These are phyloP conservation scores for Empidonax traillii DNA, from an alignment of 2,113 vertebrate species.

Conservation along the genomic window DNA sequence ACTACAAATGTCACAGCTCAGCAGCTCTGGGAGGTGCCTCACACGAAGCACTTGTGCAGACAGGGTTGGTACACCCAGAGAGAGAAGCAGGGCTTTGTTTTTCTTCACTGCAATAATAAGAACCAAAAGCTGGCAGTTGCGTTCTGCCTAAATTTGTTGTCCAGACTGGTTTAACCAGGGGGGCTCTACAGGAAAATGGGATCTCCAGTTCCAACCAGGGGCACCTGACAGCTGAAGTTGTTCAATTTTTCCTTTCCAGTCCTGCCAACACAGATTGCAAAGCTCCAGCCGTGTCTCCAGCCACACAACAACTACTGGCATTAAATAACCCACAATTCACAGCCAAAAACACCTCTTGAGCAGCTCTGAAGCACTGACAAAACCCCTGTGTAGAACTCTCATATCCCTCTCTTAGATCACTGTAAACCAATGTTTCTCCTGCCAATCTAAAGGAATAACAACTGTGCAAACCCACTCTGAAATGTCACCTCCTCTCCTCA, in stretches of 20 bases:
- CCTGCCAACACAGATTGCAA: background rate
- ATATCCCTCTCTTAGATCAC: background rate
- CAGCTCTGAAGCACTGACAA: background rate
- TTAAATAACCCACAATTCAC: background rate
- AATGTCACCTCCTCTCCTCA: background rate
- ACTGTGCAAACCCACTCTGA: background rate
- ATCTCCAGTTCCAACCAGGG: background rate
- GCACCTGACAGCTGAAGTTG: background rate
- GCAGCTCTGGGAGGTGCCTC: accelerated
- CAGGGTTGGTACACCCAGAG: background rate
- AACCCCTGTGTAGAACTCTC: no score
- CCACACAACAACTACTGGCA: accelerated
- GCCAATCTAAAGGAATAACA: background rate
- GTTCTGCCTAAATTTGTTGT: background rate
- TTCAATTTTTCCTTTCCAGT: background rate
- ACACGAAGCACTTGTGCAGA: background rate
- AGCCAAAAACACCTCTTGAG: background rate
- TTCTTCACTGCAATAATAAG: background rate
- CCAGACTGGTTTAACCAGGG: background rate
- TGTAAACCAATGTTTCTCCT: background rate
- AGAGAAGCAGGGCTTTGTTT: background rate
- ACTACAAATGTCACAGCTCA: background rate
- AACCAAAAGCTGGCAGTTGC: background rate
- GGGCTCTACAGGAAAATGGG: background rate
- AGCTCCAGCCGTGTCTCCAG: background rate